phyloP scores from a whole-genome alignment of 2,888 invertebrate genomes.

The Polyommatus icarus region DNA sequence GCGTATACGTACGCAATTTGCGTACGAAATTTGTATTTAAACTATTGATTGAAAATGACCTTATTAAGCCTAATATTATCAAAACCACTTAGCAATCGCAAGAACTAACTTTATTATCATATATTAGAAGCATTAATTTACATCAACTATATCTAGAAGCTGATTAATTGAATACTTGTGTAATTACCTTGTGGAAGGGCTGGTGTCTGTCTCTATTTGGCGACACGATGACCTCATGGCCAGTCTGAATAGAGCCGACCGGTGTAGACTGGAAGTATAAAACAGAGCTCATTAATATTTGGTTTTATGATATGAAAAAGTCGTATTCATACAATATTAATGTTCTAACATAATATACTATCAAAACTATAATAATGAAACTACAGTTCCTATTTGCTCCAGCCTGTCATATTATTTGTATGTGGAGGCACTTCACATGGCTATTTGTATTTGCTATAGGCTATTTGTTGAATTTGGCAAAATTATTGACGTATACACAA shows the following conservation, averaged over 20 bases:
- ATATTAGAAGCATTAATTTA: conserved; percentile 8
- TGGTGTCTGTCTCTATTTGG: conserved; percentile 93
- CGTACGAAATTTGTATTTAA: no score
- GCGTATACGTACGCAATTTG: neutral
- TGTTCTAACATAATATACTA: neutral
- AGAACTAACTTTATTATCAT: neutral
- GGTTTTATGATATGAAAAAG: neutral
- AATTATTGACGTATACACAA: no score
- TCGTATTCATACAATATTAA: neutral
- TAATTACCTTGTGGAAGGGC: conserved; percentile 87
- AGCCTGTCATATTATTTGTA: neutral
- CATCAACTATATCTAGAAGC: conserved; percentile 11
- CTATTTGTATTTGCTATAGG: no score
- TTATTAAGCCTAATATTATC: neutral
- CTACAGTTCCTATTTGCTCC: neutral
- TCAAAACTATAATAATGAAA: neutral
- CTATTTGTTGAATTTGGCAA: no score
- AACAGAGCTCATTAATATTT: neutral
- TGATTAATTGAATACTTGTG: neutral
- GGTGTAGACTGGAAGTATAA: conserved; percentile 88
- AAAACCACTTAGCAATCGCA: neutral
- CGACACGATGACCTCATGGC: conserved; percentile 94
- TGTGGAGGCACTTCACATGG: no score
- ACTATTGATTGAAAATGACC: neutral
- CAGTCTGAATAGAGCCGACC: conserved; percentile 94